Base-by-base conservation (phyloP, 2,888 invertebrate genomes). In the Tiliacea aurago region DNA sequence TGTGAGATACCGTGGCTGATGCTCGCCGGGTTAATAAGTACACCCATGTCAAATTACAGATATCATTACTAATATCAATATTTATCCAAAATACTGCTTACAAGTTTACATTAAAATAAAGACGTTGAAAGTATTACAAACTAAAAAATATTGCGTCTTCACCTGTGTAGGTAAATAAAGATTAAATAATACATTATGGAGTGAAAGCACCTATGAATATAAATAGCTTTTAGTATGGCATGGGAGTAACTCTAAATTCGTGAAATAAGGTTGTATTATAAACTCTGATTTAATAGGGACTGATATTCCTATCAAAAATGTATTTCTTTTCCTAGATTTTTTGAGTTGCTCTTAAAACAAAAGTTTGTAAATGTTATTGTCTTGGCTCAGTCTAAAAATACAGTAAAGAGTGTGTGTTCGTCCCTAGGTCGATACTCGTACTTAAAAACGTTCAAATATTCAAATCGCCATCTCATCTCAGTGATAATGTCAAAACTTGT, bases 121-220 rank as follows among this genome's bases (percentile, higher is more conserved):
- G 18, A 28, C 55, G 9, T 18, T 33, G 20, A 5, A 28, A 58
- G 28, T n/a, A 15, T n/a, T n/a, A 28, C 20, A 7, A 23, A 53
- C 56, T 58, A 20, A 33, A 76, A 75, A 55, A 76, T 74, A 55
- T 53, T 4, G 41, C 33, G 20, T 62, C 37, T 49, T 45, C 55
- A 37, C 56, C 23, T 33, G 64, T 6, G 37, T 37, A 37, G 15
- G 33, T 33, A 64, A 78, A 64, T 58, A 59, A 33, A 71, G 63
- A 71, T 78, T 71, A 59, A 78, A 76, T 76, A 76, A 78, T 64
- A 76, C 51, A 71, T 76, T 71, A 71, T 53, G 53, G 43, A 78
- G 23, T 28, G 64, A 55, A 64, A 61, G 73, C 79, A 78, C 64
- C 76, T 65, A 76, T 76, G 76, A 76, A 78, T 76, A 78, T 76